Base-by-base conservation (phyloP, 2,888 invertebrate genomes). In the Polia nebulosa region DNA sequence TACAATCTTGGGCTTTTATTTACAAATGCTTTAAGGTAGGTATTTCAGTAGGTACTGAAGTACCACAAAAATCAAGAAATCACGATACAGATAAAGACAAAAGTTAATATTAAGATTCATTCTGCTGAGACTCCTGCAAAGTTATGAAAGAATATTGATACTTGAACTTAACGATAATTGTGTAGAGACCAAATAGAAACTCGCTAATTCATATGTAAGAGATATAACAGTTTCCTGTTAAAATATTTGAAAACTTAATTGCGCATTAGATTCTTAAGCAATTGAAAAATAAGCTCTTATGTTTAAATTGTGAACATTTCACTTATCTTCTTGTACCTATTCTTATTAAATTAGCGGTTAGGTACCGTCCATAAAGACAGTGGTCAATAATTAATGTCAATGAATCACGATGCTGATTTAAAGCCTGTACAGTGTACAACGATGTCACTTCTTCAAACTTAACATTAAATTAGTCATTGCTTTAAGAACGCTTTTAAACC, bases 401-500 rank as follows among this genome's bases (percentile, higher is more conserved):
- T 81, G 85, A 81, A 41, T 85, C 77, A 83, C 59, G 56, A 60
- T 58, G 49, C 58, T 73, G 53, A 71, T 73, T 66, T 69, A 20
- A 66, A 65, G 45, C 52, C 34, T n/a, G 39, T 41, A 41, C 39
- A 41, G n/a, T 51, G 34, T 27, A 55, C 56, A 56, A 66, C 53
- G 52, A 67, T 76, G 76, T 64, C 65, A 69, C 67, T 79, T 69
- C 60, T 62, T 56, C 61, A 68, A 73, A 76, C 64, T 82, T 69
- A 61, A 47, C 56, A 74, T 63, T 63, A 72, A 81, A 85, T 84
- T 85, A 76, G 74, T 85, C 80, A 82, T 76, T 74, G 69, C 67
- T 75, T 59, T 65, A 60, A n/a, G 51, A 39, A 68, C 58, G 52
- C 68, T 70, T 72, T 72, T 60, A 68, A 86, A 81, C 68, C 67